Conservation (phyloP, 2,888 invertebrate genomes). For the Eilema depressum region DNA sequence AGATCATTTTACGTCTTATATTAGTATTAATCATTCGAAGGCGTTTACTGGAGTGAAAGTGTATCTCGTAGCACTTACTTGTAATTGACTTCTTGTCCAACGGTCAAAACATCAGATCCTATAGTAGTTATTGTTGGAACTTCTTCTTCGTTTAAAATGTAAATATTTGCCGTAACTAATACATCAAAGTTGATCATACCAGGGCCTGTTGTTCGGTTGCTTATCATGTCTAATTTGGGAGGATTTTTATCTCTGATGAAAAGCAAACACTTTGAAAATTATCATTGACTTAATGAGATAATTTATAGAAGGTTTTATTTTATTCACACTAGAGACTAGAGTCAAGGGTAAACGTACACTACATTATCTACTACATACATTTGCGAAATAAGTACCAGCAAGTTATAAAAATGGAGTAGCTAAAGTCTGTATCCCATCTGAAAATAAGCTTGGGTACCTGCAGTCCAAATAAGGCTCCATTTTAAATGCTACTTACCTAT, state of each 20-base stretch:
- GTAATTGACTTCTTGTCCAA: conserved; percentile 87
- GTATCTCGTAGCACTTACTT: conserved; percentile 64
- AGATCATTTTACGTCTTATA: neutral
- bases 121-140: conserved; percentile 90
- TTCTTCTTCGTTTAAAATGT: conserved; percentile 89
- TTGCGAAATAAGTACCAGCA: too few species aligned
- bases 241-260: conserved; percentile 70
- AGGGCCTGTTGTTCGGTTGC: conserved; percentile 88
- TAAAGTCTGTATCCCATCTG: too few species aligned
- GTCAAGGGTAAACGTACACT: neutral
- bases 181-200: conserved; percentile 86
- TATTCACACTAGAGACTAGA: too few species aligned
- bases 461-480: too few species aligned
- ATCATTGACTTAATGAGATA: neutral
- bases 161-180: conserved; percentile 86
- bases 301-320: neutral
- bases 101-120: conserved; percentile 88
- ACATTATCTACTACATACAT: too few species aligned
- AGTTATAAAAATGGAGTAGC: too few species aligned
- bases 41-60: neutral
- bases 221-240: conserved; percentile 86
- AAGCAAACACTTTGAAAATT: conserved; percentile 2
- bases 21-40: neutral
- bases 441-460: too few species aligned
- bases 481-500: too few species aligned